These are phyloP conservation scores for Lepidotrigona ventralis DNA, from an alignment of 1,140 invertebrate species.

Conservation along the genomic window DNA sequence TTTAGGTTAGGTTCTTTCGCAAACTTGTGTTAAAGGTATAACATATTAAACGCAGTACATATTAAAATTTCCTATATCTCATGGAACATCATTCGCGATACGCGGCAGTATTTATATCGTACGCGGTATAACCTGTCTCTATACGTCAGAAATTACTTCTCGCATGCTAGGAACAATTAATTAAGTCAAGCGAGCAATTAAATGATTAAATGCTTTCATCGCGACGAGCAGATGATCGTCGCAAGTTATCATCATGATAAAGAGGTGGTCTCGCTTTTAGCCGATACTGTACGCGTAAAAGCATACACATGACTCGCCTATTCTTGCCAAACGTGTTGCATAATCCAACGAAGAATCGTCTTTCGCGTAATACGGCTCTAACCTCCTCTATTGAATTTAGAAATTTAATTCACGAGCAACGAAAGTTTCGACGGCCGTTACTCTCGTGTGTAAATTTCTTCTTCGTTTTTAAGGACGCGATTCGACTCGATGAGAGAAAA, in stretches of 20 bases:
- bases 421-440: constrained; percentile 1
- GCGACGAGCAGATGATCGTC: not conserved
- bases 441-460: not conserved
- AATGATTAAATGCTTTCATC: constrained; percentile 28
- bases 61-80: not conserved
- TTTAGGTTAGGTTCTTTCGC: not conserved
- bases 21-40: not conserved
- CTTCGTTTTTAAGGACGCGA: not conserved
- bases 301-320: not conserved
- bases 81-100: too few species aligned
- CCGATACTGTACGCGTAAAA: not conserved
- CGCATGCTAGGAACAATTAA: constrained; percentile 4
- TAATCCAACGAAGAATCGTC: not conserved
- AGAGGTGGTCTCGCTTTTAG: constrained; percentile 10
- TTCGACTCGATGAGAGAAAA: not conserved
- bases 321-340: not conserved
- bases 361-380: not conserved
- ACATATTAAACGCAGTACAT: not conserved
- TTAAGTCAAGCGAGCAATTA: constrained; percentile 22
- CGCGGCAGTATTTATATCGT: too few species aligned
- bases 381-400: not conserved
- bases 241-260: constrained; percentile 23
- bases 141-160: not conserved
- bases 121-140: not conserved
- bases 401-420: not conserved